A percentile compares a stretch with the other conserved stretches of the same genome.
Evolutionary conservation across 2,888 invertebrate genomes (phyloP).

Genomic region (Pollenia labialis): DNA sequence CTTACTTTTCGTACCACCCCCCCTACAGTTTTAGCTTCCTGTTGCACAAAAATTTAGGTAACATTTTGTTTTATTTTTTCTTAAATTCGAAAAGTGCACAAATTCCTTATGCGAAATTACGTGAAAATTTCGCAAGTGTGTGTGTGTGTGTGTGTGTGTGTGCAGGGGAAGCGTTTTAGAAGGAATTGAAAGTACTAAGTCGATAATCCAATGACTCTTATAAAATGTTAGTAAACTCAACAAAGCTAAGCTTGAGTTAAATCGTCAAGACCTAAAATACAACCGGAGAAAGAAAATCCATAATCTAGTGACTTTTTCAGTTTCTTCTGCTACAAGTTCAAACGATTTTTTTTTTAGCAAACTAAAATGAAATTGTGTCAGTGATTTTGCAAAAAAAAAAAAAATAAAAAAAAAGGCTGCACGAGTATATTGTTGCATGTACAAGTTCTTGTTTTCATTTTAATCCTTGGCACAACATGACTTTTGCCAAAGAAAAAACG

Average conservation of each 20-base stretch:
- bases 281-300: neutral
- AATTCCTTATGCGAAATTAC: constrained; percentile 37
- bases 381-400: constrained; percentile 19
- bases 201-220: constrained; percentile 69
- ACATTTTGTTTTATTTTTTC: neutral
- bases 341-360: neutral
- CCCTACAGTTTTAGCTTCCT: constrained; percentile 51
- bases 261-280: constrained; percentile 44
- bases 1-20: constrained; percentile 20
- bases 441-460: constrained; percentile 35
- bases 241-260: constrained; percentile 63
- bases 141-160: neutral
- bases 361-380: constrained; percentile 59
- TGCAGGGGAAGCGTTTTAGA: neutral
- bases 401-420: constrained; percentile 11
- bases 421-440: constrained; percentile 3
- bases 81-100: neutral
- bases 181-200: constrained; percentile 40
- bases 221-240: constrained; percentile 72
- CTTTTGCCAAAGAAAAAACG: constrained; percentile 75
- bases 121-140: constrained; percentile 46
- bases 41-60: neutral
- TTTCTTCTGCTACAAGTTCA: neutral
- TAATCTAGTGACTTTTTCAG: constrained; percentile 41
- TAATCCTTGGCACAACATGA: constrained; percentile 81